Evolutionary conservation across 2,888 invertebrate genomes (phyloP), one percentile per base, ranked within the genome.

Genomic region (Meiosimyza platycephala): DNA sequence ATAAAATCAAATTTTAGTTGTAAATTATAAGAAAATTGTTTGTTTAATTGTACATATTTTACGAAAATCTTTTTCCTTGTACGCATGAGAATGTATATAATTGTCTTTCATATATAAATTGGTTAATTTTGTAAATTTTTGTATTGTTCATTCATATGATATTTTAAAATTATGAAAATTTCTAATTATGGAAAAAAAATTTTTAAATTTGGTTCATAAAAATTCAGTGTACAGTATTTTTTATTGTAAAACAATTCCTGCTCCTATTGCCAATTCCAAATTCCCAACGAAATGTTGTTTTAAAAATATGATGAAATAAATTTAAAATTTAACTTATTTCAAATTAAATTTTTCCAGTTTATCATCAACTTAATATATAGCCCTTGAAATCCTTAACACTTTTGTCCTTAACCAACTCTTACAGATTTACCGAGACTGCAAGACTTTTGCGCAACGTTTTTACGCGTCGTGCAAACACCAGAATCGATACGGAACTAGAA

Each of bases 341-440:
- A 55, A 55, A 18, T 22, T 16, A 55, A 55, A 18, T 12, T 22
- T 1, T 55, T 55, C 18, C 28, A 18, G 55, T 55, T 22, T 16
- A 55, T n/a, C 48, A 48, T 15, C 33, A 51, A 28, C 40, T 52
- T 50, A 18, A 13, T 51, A 59, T 47, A 22, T n/a, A 72, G 68
- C 48, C 72, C n/a, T 33, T 28, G 15, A 60, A 33, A 16, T 3
- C 40, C 55, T n/a, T 59, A n/a, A 60, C 9, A 65, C 52, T 51
- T 40, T 54, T 71, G 65, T 66, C 65, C 68, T 72, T 59, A 72
- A 75, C 74, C 78, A 76, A 80, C 82, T 76, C 77, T 79, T 71
- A 77, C 93, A 97, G 96, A 93, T 93, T 97, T 89, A 96, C 96
- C 89, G 98, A 98, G 93, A 97, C 97, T 86, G 97, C 97, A 88